Evolutionary conservation across 2,888 invertebrate species (phyloP), one percentile per base, ranked within the genome.

Genomic region (Cerastis leucographa): DNA sequence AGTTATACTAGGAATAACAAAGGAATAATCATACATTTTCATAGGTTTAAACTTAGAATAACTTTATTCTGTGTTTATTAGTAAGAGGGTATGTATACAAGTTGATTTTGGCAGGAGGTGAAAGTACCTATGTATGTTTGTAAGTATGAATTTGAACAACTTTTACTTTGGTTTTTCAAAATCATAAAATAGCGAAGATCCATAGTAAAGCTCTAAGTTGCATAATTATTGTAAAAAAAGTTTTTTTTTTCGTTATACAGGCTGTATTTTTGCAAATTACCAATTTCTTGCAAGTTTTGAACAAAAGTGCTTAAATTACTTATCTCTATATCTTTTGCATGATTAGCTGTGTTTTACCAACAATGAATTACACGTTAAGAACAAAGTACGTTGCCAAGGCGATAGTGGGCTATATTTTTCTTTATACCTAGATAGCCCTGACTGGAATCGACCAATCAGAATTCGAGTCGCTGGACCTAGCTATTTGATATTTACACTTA

Each of bases 381-480:
- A 59, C 19, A 22, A 59, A 25, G 11, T 54, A 54, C n/a, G 46
- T 46, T 68, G 22, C 44, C 59, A 64, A 25, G 49, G 64, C 66
- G 59, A 42, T 22, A 62, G 25, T 64, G 56, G 67, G 61, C 66
- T 81, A 81, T 82, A 82, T 82, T 83, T 82, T 82, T 82, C 67
- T 68, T 82, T 82, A 85, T 85, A 86, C 81, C 54, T 49, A 49
- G 82, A 85, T 82, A 82, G 35, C 42, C 51, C 2, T 8, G 14
- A 22, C n/a, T 67, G 25, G 35, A 35, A 65, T 56, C 68, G 35
- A 54, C 86, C 83, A 82, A 85, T 69, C 64, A 82, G 22, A 76
- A 35, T 35, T 42, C 19, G 17, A 59, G 22, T 51, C 61, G 56
- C 17, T 46, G 19, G 42, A 72, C 35, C 19, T 59, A 59, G 51